phyloP scores from a whole-genome alignment of 2,888 invertebrate species.

The Crocallis elinguaria region DNA sequence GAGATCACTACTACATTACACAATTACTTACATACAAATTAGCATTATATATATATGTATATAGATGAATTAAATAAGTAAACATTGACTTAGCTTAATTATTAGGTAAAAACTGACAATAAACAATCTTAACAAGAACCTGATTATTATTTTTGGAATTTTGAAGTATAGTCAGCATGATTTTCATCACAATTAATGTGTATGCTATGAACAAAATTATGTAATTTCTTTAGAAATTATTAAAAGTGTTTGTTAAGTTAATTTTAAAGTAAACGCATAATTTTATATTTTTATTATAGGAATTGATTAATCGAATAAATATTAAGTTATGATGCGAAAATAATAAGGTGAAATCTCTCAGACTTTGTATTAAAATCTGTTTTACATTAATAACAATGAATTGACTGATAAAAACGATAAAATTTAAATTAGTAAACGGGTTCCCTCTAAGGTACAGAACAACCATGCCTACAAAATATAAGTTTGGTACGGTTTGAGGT shows the following conservation, averaged over 20 bases:
- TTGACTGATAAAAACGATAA: constrained; percentile 21
- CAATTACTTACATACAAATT: constrained; percentile 81
- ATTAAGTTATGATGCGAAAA: constrained; percentile 17
- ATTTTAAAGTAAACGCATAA: not conserved
- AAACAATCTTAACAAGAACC: constrained; percentile 38
- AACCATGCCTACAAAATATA: constrained; percentile 70
- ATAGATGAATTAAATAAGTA: constrained; percentile 80
- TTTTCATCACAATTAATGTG: not conserved
- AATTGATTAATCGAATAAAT: constrained; percentile 1
- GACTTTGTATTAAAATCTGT: constrained; percentile 1
- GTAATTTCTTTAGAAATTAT: not conserved
- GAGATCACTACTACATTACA: constrained; percentile 83
- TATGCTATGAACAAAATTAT: not conserved
- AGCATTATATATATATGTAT: constrained; percentile 62
- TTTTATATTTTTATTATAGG: not conserved
- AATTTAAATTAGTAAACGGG: constrained; percentile 32
- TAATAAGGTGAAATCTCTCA: constrained; percentile 9
- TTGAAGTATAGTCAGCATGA: constrained; percentile 31
- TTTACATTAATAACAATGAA: constrained; percentile 15
- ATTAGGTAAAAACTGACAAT: constrained; percentile 72
- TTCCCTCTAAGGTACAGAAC: constrained; percentile 41
- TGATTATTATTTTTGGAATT: constrained; percentile 40
- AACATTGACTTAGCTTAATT: constrained; percentile 84
- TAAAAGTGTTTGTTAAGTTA: not conserved
- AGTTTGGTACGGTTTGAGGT: constrained; percentile 83